Percentiles rank a stretch among this genome's conserved stretches.
Conservation (phyloP, 2,797 vertebrate species). For the Echeneis naucrates region DNA sequence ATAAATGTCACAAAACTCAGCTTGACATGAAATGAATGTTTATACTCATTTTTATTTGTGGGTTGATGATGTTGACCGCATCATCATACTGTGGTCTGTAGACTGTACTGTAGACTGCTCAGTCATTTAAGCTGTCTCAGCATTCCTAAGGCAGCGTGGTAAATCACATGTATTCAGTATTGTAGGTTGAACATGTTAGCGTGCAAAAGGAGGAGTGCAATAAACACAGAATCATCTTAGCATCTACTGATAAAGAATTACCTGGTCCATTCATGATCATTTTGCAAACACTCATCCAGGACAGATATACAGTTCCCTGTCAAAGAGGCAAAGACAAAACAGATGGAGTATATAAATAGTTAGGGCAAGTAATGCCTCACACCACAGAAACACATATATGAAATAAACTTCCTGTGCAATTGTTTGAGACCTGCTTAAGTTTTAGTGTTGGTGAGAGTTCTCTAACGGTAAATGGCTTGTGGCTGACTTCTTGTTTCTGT, state of each 20-base stretch:
- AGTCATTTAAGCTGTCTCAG: too few species aligned
- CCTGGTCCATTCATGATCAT: background rate
- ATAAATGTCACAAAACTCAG: slow-evolving; percentile 7
- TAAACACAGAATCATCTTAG: background rate
- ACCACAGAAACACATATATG: fast-evolving
- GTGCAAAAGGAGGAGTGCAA: too few species aligned
- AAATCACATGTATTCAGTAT: too few species aligned
- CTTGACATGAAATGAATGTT: background rate
- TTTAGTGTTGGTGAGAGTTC: slow-evolving; percentile 1
- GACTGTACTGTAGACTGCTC: too few species aligned
- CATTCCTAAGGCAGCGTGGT: too few species aligned
- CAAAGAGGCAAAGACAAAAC: background rate
- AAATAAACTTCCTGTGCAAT: fast-evolving
- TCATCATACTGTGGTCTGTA: background rate
- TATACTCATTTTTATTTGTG: background rate
- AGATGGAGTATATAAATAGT: background rate
- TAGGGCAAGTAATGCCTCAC: background rate
- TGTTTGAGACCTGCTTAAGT: background rate
- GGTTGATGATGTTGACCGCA: background rate
- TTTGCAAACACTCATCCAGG: fast-evolving
- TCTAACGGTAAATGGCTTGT: fast-evolving
- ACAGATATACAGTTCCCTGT: background rate
- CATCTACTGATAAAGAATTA: slow-evolving; percentile 19
- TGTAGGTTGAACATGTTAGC: too few species aligned
- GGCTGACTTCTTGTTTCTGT: background rate